These are phyloP conservation scores for Plusia festucae DNA, from an alignment of 2,888 invertebrate genomes.

Conservation along the genomic window DNA sequence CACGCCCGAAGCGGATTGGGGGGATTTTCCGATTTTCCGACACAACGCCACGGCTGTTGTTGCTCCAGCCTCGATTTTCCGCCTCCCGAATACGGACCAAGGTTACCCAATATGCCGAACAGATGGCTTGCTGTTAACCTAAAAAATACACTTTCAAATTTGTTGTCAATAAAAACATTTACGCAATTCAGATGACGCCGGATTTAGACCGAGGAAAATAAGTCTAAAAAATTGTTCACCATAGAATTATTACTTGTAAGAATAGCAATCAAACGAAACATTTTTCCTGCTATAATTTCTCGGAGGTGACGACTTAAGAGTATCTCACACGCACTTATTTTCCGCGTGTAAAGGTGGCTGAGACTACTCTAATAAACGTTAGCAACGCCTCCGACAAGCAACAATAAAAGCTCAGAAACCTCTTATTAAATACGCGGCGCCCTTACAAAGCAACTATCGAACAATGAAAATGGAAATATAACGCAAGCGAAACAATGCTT, in stretches of 20 bases:
- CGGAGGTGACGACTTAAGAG: constrained; percentile 25
- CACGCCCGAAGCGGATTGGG: constrained; percentile 70
- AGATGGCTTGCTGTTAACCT: constrained; percentile 43
- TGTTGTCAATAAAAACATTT: constrained; percentile 46
- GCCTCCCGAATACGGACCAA: constrained; percentile 61
- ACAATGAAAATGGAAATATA: constrained; percentile 71
- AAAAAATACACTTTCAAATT: constrained; percentile 52
- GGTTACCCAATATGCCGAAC: constrained; percentile 60
- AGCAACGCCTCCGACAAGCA: constrained; percentile 55
- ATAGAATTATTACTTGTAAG: constrained; percentile 20
- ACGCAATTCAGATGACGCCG: constrained; percentile 23
- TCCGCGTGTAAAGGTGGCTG: constrained; percentile 44
- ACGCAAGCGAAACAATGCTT: constrained; percentile 71
- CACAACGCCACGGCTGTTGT: constrained; percentile 65
- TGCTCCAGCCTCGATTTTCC: constrained; percentile 67
- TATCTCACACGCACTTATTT: constrained; percentile 48
- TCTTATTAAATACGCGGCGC: constrained; percentile 68
- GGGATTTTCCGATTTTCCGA: constrained; percentile 75
- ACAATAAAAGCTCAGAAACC: constrained; percentile 61
- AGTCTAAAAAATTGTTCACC: constrained; percentile 22
- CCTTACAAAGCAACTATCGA: constrained; percentile 67
- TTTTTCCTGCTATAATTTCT: constrained; percentile 31
- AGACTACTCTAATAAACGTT: constrained; percentile 54
- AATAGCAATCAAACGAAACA: constrained; percentile 17
- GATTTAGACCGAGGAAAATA: constrained; percentile 25